Conservation (phyloP, 2,888 invertebrate species). For the Lucinisca nassula region DNA sequence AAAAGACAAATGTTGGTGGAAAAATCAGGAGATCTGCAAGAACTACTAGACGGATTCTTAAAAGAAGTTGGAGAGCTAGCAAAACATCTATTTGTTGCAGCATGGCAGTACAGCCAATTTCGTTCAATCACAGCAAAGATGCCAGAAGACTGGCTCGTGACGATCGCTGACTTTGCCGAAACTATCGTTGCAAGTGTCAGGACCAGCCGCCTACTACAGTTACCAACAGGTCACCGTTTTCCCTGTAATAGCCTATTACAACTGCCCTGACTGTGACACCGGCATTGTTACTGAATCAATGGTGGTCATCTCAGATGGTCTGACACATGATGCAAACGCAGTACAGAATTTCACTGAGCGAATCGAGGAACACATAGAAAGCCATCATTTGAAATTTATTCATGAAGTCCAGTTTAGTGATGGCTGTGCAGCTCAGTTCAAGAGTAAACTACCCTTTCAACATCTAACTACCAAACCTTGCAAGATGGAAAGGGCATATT, state of each 20-base stretch:
- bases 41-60: conserved; percentile 16
- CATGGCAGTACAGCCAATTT: conserved; percentile 48
- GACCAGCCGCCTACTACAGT: conserved; percentile 46
- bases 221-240: conserved; percentile 44
- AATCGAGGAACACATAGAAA: conserved; percentile 9
- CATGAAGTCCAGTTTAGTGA: conserved; percentile 48
- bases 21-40: not conserved
- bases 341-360: conserved; percentile 28
- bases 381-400: not conserved
- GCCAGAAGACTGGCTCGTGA: conserved; percentile 31
- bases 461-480: conserved; percentile 28
- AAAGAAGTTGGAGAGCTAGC: conserved; percentile 24
- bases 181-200: conserved; percentile 40
- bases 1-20: conserved; percentile 28
- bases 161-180: conserved; percentile 43
- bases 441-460: conserved; percentile 43
- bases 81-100: conserved; percentile 39
- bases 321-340: conserved; percentile 33
- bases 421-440: conserved; percentile 46
- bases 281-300: conserved; percentile 22
- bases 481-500: conserved; percentile 36
- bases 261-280: conserved; percentile 36
- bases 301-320: conserved; percentile 42
- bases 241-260: conserved; percentile 41
- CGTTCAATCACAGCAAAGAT: conserved; percentile 4